Evolutionary conservation across 1,140 invertebrate genomes (phyloP).

Genomic region (Cydia splendana): DNA sequence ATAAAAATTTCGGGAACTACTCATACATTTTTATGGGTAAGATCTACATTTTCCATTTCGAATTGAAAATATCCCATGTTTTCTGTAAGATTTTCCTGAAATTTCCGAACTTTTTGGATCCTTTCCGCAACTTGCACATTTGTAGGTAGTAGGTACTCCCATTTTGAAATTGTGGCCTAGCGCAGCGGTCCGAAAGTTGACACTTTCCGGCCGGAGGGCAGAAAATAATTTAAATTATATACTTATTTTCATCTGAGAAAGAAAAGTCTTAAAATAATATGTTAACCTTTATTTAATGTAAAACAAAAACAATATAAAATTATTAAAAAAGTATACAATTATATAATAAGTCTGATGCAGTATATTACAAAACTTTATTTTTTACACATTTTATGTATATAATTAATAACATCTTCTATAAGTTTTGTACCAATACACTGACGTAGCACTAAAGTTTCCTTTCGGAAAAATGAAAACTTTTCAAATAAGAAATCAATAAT

Average conservation of each 20-base stretch:
- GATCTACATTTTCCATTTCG: no score
- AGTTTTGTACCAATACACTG: conserved; percentile 5
- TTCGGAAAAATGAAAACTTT: conserved; percentile 61
- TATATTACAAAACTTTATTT: conserved; percentile 5
- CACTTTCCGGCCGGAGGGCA: no score
- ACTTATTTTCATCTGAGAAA: neutral
- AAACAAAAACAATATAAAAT: conserved; percentile 33
- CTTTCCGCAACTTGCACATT: no score
- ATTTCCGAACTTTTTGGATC: no score
- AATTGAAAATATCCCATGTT: no score
- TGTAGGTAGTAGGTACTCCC: no score
- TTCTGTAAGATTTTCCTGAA: no score
- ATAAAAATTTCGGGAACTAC: no score
- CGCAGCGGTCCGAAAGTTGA: no score
- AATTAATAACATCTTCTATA: neutral
- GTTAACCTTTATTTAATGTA: conserved; percentile 19
- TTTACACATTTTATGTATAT: neutral
- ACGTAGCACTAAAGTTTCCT: conserved; percentile 6
- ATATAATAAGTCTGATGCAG: conserved; percentile 20
- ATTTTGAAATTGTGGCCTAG: no score
- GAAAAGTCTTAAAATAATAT: neutral
- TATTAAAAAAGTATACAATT: conserved; percentile 26
- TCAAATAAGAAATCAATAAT: conserved; percentile 70
- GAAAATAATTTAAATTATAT: no score
- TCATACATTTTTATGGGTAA: no score